Base-by-base conservation (phyloP, 1,140 invertebrate species). In the Sycophila sp. region DNA sequence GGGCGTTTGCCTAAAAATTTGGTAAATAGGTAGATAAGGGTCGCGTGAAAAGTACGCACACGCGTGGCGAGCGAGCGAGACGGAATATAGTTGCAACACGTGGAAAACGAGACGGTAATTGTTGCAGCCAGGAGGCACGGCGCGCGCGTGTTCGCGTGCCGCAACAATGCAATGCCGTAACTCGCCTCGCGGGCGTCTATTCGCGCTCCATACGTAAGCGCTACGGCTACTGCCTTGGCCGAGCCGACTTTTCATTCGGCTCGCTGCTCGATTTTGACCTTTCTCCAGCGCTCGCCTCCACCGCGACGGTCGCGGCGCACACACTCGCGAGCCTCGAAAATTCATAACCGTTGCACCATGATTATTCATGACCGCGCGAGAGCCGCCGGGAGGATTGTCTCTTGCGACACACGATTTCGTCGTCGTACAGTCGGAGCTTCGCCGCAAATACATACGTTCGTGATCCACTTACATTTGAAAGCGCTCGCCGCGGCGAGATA, bases 31-130 rank as follows among this genome's bases (percentile, higher is more conserved):
- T 56, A 74, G 66, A 76, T 68, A 72, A 59, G 51, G 65, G 67
- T 72, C 58, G 73, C 60, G 53, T 49, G 47, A 47, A 51, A 63
- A 63, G 17, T 24, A 6, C 59, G 17, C 17, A 32, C 19, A 17
- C 66, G 63, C 40, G 38, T 34, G 60, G 60, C 72, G 51, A 45
- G 32, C 26, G 38, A 40, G 36, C 24, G 55, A 60, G 42, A 53
- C 65, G 40, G 34, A 63, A 53, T n/a, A n/a, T 42, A 47, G 74
- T 79, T 79, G 79, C 76, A 73, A 76, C 77, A 79, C 77, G 75
- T 80, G 79, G 77, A 78, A 79, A 78, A 76, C 69, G 69, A 70
- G 70, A 73, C 45, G 28, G 74, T 76, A 74, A 77, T 77, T 75
- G 75, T 77, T 76, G 76, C 76, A 76, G 75, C 73, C 71, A 74